Evolutionary conservation across 2,797 vertebrate species (phyloP), one percentile per base, ranked within the genome.

Genomic region (Phataginus tetradactyla): DNA sequence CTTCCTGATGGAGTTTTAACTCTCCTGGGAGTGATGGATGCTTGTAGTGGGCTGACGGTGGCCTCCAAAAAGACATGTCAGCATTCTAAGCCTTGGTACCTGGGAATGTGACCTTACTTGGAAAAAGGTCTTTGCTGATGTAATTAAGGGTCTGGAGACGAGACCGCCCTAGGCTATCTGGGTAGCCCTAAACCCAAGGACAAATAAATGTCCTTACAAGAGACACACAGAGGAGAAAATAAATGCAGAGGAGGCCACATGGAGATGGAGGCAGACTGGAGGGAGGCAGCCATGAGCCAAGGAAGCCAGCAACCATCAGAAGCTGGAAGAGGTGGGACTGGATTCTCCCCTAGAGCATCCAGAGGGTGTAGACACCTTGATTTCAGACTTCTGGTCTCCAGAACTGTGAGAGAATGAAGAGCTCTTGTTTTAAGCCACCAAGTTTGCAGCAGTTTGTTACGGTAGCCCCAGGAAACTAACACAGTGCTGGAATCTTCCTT

Each of bases 301-400:
- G 75, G 57, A 89, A 11, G 71, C 75, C 32, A 13, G 27, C 64
- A 25, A 3, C 14, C 34, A 25, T 18, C 15, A 21, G 84, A 39
- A 2, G 59, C 7, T 7, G 13, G 9, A 11, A 21, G 84, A 39
- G 3, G 59, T 5, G 4, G 13, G 9, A 11, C 6, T 4, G 4
- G 25, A 7, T 9, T 17, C 53, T 66, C 55, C 13, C 34, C 7
- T 15, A 2, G 4, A 55, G 29, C 53, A 25, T 49, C 27, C 37
- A 8, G 37, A 63, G 77, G 32, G 37, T 17, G 5, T 1, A 13
- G 27, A 42, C 23, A 12, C 34, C 29, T 11, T 4, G 23, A 29
- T 29, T 51, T 27, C 9, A 7, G 49, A 66, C 71, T 7, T 55
- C 34, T 17, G 6, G 27, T 14, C 63, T 69, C 39, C 78, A 39